Conservation (phyloP, 53 echinoderm and acorn worm genomes). For the Luidia sarsii region DNA sequence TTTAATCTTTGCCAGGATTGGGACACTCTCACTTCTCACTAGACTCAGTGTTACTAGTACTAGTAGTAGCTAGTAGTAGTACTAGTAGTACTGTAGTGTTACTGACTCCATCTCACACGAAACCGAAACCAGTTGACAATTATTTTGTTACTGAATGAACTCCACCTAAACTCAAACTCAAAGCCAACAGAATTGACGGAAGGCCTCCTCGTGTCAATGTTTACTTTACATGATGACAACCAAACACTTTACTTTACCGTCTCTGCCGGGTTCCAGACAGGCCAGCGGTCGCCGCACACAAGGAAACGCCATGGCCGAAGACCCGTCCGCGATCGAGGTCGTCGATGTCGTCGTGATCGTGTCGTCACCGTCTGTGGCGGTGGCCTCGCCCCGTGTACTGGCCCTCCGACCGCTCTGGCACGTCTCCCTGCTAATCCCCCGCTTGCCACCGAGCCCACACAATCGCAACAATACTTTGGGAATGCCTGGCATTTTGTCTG, state of each 20-base stretch:
- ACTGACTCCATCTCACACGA: neutral
- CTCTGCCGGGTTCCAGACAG: constrained; percentile 14
- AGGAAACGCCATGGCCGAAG: constrained; percentile 45
- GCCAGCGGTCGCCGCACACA: constrained; percentile 29
- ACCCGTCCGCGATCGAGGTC: too few species aligned
- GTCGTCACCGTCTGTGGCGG: too few species aligned
- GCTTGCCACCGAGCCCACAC: constrained; percentile 32
- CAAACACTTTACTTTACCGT: neutral
- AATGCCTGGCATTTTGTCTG: constrained; percentile 41
- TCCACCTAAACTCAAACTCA: neutral
- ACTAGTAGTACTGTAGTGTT: neutral
- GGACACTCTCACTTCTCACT: too few species aligned
- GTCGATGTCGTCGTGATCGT: too few species aligned
- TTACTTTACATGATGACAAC: neutral
- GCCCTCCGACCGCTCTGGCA: neutral
- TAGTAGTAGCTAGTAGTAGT: too few species aligned
- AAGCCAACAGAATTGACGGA: neutral
- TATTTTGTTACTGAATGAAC: neutral
- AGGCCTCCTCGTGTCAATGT: neutral
- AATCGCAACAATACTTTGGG: constrained; percentile 43
- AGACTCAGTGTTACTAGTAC: too few species aligned
- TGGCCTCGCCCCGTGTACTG: too few species aligned
- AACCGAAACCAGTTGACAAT: neutral
- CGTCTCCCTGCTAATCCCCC: neutral
- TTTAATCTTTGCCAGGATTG: too few species aligned